These are phyloP conservation scores for Darevskia nairensis DNA, from an alignment of 2,797 vertebrate genomes.

Conservation along the genomic window DNA sequence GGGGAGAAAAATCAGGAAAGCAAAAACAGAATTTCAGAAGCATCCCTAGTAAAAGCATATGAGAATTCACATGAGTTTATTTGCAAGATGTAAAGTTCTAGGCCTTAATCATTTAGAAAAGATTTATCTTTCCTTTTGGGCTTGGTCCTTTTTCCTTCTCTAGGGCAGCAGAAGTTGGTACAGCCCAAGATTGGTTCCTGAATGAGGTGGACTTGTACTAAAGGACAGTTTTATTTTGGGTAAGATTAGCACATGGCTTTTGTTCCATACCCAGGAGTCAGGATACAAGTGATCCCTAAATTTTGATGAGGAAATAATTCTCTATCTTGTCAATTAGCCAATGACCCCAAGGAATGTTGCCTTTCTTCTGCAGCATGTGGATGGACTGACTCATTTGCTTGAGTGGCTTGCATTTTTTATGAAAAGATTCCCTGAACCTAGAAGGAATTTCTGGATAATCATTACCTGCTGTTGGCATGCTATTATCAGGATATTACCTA, in stretches of 20 bases:
- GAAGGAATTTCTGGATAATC: neutral
- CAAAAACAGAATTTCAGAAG: neutral
- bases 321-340: neutral
- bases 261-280: too few relatives aligned
- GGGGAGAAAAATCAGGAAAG: neutral
- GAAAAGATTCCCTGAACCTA: neutral
- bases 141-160: neutral
- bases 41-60: neutral
- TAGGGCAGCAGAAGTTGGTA: neutral
- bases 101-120: neutral
- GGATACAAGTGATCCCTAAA: neutral
- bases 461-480: neutral
- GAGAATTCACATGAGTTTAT: neutral
- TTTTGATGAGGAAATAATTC: neutral
- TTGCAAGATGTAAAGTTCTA: neutral
- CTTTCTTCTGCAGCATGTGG: neutral
- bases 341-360: neutral
- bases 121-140: neutral
- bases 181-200: neutral
- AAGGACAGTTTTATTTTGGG: neutral
- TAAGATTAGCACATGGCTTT: neutral
- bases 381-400: neutral
- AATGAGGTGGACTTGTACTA: neutral
- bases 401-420: neutral
- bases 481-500: neutral